Conservation (phyloP, 2,888 invertebrate genomes). For the Lasioglossum malachurum region DNA sequence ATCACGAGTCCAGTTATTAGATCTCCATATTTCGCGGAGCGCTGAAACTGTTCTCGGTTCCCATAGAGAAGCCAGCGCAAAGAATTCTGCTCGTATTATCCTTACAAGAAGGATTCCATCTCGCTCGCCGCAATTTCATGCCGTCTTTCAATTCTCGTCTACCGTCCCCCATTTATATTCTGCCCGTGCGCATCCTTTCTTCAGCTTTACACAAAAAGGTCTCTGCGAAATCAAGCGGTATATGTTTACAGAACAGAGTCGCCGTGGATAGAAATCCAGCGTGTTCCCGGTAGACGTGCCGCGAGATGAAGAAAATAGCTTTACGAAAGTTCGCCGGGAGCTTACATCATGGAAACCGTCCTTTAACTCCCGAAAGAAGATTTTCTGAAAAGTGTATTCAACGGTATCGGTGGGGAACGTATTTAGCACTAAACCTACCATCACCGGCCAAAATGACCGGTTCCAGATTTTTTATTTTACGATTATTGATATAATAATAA, state of each 20-base stretch:
- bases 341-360: not conserved
- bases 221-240: constrained; percentile 18
- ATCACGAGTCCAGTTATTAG: not conserved
- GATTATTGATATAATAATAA: no score
- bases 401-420: not conserved
- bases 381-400: not conserved
- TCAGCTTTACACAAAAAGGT: constrained; percentile 33
- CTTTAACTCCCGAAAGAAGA: not conserved
- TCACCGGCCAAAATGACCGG: no score
- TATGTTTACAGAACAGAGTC: constrained; percentile 21
- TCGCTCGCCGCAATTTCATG: constrained; percentile 3
- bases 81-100: not conserved
- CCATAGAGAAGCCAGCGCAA: not conserved
- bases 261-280: constrained; percentile 25
- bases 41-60: not conserved
- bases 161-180: not conserved
- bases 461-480: no score
- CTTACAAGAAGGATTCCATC: not conserved
- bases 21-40: not conserved
- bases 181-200: constrained; percentile 15
- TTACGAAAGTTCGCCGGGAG: constrained; percentile 1
- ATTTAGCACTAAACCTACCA: no score
- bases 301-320: not conserved
- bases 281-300: constrained; percentile 20
- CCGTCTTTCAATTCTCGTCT: not conserved